phyloP scores from a whole-genome alignment of 1,140 invertebrate genomes.

The Scaptodrosophila lebanonensis region DNA sequence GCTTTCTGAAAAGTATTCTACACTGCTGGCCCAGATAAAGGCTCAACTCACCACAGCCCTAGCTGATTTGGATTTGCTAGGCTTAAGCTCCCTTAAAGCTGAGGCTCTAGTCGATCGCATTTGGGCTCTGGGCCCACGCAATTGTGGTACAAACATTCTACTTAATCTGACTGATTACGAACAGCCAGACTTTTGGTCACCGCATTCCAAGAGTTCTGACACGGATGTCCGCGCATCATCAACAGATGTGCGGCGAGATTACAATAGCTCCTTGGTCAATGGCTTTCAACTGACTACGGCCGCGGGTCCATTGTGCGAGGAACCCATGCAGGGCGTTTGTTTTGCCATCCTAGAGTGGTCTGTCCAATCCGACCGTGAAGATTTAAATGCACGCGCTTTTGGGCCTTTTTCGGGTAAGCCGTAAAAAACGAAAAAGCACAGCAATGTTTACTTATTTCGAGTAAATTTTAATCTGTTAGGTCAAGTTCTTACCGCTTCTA shows the following conservation, averaged over 20 bases:
- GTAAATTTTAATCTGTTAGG: conserved; percentile 80
- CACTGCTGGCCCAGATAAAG: conserved; percentile 78
- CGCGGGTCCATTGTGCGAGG: conserved; percentile 95
- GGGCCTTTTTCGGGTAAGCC: conserved; percentile 80
- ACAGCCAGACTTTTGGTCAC: conserved; percentile 60
- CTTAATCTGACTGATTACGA: conserved; percentile 84
- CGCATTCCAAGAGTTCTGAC: conserved; percentile 24
- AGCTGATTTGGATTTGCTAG: conserved; percentile 57
- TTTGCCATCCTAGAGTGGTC: conserved; percentile 92
- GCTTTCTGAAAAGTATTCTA: conserved; percentile 56
- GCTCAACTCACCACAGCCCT: conserved; percentile 82
- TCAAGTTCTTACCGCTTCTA: conserved; percentile 94
- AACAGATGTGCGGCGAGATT: conserved; percentile 79
- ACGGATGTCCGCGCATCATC: conserved; percentile 36
- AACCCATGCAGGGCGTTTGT: conserved; percentile 96
- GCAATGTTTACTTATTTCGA: too few species aligned
- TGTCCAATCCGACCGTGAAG: conserved; percentile 78
- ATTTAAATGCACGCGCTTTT: conserved; percentile 78
- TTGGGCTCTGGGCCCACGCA: conserved; percentile 94
- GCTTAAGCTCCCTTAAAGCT: conserved; percentile 14
- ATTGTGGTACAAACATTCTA: conserved; percentile 92
- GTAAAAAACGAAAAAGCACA: too few species aligned
- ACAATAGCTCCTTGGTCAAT: conserved; percentile 90
- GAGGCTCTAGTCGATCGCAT: conserved; percentile 82
- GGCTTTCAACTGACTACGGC: conserved; percentile 95